These are phyloP conservation scores for Eudasyphora cyanicolor DNA, from an alignment of 2,888 invertebrate species.

Conservation along the genomic window DNA sequence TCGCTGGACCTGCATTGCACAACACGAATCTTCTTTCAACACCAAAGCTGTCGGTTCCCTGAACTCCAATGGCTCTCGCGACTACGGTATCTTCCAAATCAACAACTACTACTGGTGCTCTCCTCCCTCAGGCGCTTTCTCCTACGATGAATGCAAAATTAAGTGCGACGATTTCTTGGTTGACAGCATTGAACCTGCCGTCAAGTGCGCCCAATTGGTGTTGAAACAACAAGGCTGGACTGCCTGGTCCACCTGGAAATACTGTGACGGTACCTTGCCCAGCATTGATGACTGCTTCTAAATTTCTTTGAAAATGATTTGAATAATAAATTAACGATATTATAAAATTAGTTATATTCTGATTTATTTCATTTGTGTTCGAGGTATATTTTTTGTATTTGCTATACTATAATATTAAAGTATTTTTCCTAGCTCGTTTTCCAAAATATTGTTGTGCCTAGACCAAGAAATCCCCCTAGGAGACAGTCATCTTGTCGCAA, in stretches of 20 bases:
- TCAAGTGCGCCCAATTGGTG: conserved; percentile 72
- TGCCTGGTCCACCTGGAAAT: conserved; percentile 74
- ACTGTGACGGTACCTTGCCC: conserved; percentile 70
- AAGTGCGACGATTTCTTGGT: conserved; percentile 71
- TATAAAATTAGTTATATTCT: no score
- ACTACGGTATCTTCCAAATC: conserved; percentile 73
- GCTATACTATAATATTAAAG: no score
- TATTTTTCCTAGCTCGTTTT: no score
- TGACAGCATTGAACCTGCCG: conserved; percentile 72
- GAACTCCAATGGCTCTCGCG: conserved; percentile 78
- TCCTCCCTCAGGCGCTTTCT: conserved; percentile 68
- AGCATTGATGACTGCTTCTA: conserved; percentile 73
- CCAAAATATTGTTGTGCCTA: no score
- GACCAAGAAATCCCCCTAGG: no score
- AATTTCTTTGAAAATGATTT: conserved; percentile 23
- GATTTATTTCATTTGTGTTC: no score
- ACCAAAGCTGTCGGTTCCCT: conserved; percentile 77
- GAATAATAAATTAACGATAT: neutral
- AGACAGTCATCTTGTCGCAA: no score
- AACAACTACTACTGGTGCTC: conserved; percentile 74
- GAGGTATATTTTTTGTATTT: no score
- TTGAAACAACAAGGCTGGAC: conserved; percentile 69
- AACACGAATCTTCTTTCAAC: conserved; percentile 68
- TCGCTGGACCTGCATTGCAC: conserved; percentile 72
- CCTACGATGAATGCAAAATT: conserved; percentile 72